Base-by-base conservation (phyloP, 2,113 vertebrate genomes). In the Panurus biarmicus region DNA sequence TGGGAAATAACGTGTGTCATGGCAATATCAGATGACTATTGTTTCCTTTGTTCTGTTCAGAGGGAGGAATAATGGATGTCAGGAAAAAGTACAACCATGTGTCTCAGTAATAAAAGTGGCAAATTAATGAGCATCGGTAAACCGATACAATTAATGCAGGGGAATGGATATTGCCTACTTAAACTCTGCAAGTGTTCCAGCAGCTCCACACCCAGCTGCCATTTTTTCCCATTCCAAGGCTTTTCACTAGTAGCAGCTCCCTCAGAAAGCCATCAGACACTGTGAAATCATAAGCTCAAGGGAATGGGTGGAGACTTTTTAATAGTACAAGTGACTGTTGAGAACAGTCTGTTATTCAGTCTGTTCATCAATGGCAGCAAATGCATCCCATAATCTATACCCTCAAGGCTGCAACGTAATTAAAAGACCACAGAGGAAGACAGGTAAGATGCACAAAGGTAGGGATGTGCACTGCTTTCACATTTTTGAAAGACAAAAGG, bases 11-110 rank as follows among this genome's bases (percentile, higher is more conserved):
- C 4, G 2, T 62, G 10, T 85, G 90, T 42, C 93, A 74, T 10
- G 71, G 71, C 94, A 89, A 72, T 87, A 92, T 87, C 86, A 87
- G 86, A 78, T 1, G 0, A 60, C 66, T 64, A 22, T 51, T 87
- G 70, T 85, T 95, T 74, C 90, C 90, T 95, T 78, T 85, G 67
- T 84, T 93, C 53, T 84, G 31, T 77, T 93, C 87, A 69, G 50
- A 50, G 73, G 93, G 86, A 94, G 83, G 90, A 96, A 77, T 50
- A 69, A 94, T 28, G 56, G 44, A 54, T 70, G 90, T 61, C 76
- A 65, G 45, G 75, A 92, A 96, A 93, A 81, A 81, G 84, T 36
- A 82, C 71, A 50, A 19, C 50, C 48, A 67, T 28, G 72, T 86
- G 87, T 36, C 82, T 88, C 24, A 12, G 71, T 57, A 92, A 95